A percentile compares a stretch with the other conserved stretches of the same genome.
These are phyloP conservation scores for Aplodontia rufa DNA, from an alignment of 2,113 vertebrate species.

Conservation along the genomic window DNA sequence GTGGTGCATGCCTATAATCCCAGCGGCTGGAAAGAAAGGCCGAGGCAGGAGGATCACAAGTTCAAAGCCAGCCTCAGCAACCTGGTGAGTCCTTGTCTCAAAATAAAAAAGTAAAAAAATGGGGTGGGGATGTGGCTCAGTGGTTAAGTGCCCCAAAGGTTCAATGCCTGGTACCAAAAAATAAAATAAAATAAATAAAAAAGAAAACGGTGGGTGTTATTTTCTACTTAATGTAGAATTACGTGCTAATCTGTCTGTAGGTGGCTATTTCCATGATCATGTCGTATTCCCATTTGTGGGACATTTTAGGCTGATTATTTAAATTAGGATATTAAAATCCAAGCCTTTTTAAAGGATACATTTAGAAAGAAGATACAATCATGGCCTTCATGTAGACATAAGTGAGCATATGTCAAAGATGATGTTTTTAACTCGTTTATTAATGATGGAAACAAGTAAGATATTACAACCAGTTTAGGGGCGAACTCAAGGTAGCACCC, in stretches of 20 bases:
- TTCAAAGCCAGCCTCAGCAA: too few relatives aligned
- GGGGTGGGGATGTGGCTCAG: too few relatives aligned
- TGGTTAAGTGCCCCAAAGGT: too few relatives aligned
- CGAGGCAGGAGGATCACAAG: too few relatives aligned
- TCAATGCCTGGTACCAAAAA: too few relatives aligned
- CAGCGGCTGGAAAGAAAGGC: too few relatives aligned
- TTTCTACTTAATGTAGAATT: background rate
- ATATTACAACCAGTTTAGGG: background rate
- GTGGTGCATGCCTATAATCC: too few relatives aligned
- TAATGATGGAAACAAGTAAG: background rate
- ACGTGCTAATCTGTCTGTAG: background rate
- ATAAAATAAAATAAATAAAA: too few relatives aligned
- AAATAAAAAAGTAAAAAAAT: too few relatives aligned
- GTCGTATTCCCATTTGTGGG: background rate
- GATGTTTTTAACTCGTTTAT: background rate
- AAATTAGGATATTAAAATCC: constrained; percentile 12
- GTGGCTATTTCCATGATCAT: background rate
- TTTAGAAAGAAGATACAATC: background rate
- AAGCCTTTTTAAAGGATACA: constrained; percentile 21
- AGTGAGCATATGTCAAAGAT: background rate
- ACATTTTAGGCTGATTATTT: background rate
- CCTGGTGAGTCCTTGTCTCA: too few relatives aligned
- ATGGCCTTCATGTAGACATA: background rate
- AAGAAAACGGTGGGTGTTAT: rapidly evolving
- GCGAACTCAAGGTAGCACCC: background rate